A percentile compares a stretch with the other conserved stretches of the same genome.
Conservation (phyloP, 2,888 invertebrate genomes). For the Abscondita cerata region DNA sequence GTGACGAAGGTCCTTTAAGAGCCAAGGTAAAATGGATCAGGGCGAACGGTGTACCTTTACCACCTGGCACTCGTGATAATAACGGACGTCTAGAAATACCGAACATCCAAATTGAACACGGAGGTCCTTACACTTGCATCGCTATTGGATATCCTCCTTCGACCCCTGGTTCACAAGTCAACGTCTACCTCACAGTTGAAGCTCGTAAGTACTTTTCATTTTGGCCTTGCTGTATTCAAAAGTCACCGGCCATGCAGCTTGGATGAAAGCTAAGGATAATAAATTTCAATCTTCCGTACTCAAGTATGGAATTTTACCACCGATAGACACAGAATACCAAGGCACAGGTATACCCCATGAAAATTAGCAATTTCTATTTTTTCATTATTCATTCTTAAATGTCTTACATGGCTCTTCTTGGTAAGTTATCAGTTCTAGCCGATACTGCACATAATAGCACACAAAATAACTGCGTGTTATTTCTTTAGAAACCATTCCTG, state of each 20-base stretch:
- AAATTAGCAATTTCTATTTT: neutral
- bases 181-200: constrained; percentile 77
- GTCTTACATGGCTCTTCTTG: neutral
- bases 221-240: no score
- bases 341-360: constrained; percentile 61
- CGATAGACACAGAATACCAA: constrained; percentile 65
- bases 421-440: no score
- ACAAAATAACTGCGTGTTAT: no score
- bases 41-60: constrained; percentile 75
- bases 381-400: neutral
- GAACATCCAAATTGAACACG: constrained; percentile 75
- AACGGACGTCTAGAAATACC: constrained; percentile 88
- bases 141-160: constrained; percentile 71
- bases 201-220: constrained; percentile 69
- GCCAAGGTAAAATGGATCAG: constrained; percentile 79
- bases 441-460: no score
- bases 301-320: constrained; percentile 65
- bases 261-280: constrained; percentile 36
- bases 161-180: constrained; percentile 70
- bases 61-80: constrained; percentile 75
- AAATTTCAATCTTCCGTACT: constrained; percentile 53
- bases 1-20: constrained; percentile 84
- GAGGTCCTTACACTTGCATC: constrained; percentile 85
- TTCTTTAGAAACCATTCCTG: constrained; percentile 54
- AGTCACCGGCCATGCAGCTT: constrained; percentile 43